Evolutionary conservation across 2,888 invertebrate genomes (phyloP), one percentile per base, ranked within the genome.

Genomic region (Syrphus vitripennis): DNA sequence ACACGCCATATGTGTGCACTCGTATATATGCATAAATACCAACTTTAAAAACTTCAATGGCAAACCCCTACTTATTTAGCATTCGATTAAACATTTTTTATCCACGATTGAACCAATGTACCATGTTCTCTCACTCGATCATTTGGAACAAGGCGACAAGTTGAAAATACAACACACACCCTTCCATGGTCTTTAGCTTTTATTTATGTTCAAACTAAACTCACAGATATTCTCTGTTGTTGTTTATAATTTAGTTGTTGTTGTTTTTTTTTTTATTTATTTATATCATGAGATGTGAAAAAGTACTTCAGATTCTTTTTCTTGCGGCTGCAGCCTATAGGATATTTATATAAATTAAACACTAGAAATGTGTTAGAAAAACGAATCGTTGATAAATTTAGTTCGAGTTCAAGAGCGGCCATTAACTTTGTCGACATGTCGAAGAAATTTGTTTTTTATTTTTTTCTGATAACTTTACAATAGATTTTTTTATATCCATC

Each of bases 291-390:
- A 19, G 65, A 14, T 24, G n/a, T 61, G 31, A 63, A 50, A 50
- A 34, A 29, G n/a, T 53, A 69, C 71, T 82, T 78, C 45, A 72
- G 21, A 69, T 74, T 70, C 48, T 83, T 83, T 74, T 67, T 67
- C 29, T 19, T 65, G 45, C 14, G n/a, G 3, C 21, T 24, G 21
- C 50, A 31, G 34, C 1, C 9, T 9, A 19, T 31, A 19, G 12
- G 31, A 48, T 67, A 29, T 48, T 31, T 67, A 65, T 67, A 65
- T 48, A 65, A 48, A 65, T 65, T 31, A 48, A 31, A 21, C 59
- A 67, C 42, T 63, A 29, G 12, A 48, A 21, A n/a, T 67, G 31
- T 48, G 48, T 31, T 67, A 14, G 19, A 19, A 31, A 31, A 19
- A 12, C 7, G 5, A 34, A 42, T 74, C 5, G 40, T 61, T 75